phyloP scores from a whole-genome alignment of 1,140 invertebrate genomes.

The Wasmannia auropunctata region DNA sequence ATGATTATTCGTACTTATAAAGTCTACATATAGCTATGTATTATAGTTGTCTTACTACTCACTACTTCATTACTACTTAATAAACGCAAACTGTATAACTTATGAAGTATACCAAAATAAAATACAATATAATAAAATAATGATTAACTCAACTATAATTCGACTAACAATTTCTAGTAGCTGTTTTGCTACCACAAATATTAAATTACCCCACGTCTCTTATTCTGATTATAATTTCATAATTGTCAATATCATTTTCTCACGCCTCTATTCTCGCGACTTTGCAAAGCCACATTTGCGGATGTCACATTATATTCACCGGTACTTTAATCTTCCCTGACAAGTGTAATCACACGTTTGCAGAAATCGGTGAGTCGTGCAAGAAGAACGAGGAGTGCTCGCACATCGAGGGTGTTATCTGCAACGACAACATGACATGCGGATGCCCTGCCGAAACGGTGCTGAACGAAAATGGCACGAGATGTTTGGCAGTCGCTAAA shows the following conservation, averaged over 20 bases:
- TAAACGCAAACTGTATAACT: background rate
- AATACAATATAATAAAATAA: background rate
- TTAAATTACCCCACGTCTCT: background rate
- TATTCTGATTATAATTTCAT: background rate
- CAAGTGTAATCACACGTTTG: background rate
- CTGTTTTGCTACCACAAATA: background rate
- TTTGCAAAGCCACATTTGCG: background rate
- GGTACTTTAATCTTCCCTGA: background rate
- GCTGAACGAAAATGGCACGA: background rate
- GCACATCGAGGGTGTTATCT: slow-evolving; percentile 11
- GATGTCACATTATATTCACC: background rate
- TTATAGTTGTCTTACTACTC: background rate
- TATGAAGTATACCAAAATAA: no score
- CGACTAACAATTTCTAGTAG: background rate
- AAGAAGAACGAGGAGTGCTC: slow-evolving; percentile 46
- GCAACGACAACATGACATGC: slow-evolving; percentile 22
- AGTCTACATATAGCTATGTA: background rate
- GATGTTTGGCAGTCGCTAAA: slow-evolving; percentile 37
- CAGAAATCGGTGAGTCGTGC: slow-evolving; percentile 40
- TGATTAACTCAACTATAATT: background rate
- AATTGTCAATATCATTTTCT: background rate
- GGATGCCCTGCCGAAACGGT: slow-evolving; percentile 7
- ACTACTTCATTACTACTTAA: background rate
- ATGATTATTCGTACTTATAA: no score
- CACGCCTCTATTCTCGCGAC: background rate